Conservation (phyloP, 2,888 invertebrate genomes). For the Taphrorychus bicolor region DNA sequence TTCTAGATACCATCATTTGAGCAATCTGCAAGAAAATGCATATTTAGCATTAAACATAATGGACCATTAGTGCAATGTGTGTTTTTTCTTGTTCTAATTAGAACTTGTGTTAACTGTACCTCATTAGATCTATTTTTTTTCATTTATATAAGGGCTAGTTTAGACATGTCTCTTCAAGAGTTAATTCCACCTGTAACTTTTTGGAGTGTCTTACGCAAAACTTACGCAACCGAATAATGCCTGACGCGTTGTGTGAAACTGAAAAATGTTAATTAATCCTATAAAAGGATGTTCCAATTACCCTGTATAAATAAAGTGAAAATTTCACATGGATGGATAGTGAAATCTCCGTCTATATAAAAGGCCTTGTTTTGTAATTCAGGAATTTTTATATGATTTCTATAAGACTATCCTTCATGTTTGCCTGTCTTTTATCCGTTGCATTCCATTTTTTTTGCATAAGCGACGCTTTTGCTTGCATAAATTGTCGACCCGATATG, state of each 20-base stretch:
- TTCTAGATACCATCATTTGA: slow-evolving; percentile 36
- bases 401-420: slow-evolving; percentile 12
- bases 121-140: too few relatives aligned
- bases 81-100: too few relatives aligned
- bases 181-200: too few relatives aligned
- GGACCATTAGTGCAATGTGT: too few relatives aligned
- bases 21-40: slow-evolving; percentile 11
- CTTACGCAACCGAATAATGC: not conserved
- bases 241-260: slow-evolving; percentile 23
- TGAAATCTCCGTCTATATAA: slow-evolving; percentile 30
- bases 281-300: slow-evolving; percentile 35
- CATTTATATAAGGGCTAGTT: too few relatives aligned
- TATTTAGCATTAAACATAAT: too few relatives aligned
- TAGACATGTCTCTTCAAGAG: too few relatives aligned
- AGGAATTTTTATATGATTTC: slow-evolving; percentile 28
- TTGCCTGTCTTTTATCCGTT: too few relatives aligned
- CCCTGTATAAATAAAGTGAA: slow-evolving; percentile 35
- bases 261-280: slow-evolving; percentile 32
- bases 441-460: not conserved
- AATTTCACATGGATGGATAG: slow-evolving; percentile 34
- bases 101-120: too few relatives aligned
- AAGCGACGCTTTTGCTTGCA: too few relatives aligned
- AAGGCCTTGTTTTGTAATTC: slow-evolving; percentile 25
- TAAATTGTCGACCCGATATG: too few relatives aligned
- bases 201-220: not conserved